These are phyloP conservation scores for Achlya flavicornis DNA, from an alignment of 2,888 invertebrate genomes.

Conservation along the genomic window DNA sequence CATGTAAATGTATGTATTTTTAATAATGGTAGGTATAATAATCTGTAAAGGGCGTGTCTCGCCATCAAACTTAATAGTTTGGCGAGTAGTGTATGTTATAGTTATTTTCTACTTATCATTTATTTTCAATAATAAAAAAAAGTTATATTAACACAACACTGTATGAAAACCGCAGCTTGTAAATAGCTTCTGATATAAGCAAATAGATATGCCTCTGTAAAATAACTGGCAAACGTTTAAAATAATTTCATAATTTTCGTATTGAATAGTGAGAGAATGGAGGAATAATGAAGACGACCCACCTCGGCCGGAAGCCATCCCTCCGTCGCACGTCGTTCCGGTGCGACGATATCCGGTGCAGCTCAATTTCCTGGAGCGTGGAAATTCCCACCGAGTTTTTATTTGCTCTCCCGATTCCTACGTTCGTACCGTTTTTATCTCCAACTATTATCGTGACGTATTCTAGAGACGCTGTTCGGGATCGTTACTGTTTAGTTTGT, in stretches of 20 bases:
- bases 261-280: conserved; percentile 58
- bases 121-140: no score
- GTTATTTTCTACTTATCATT: no score
- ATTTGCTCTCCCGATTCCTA: conserved; percentile 64
- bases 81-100: no score
- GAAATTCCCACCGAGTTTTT: conserved; percentile 68
- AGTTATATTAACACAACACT: no score
- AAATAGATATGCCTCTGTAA: no score
- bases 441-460: conserved; percentile 41
- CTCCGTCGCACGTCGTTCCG: conserved; percentile 75
- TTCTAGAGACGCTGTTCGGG: conserved; percentile 31
- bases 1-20: no score
- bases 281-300: conserved; percentile 70
- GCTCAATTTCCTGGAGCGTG: conserved; percentile 78
- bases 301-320: conserved; percentile 74
- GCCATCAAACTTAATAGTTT: no score
- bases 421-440: conserved; percentile 50
- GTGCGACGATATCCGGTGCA: conserved; percentile 81
- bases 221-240: conserved; percentile 26
- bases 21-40: no score
- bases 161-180: no score
- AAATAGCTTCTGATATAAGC: no score
- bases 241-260: conserved; percentile 38
- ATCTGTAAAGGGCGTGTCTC: no score
- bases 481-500: conserved; percentile 30